Evolutionary conservation across 2,113 vertebrate genomes (phyloP), one percentile per base, ranked within the genome.

Genomic region (Corvus moneduloides): DNA sequence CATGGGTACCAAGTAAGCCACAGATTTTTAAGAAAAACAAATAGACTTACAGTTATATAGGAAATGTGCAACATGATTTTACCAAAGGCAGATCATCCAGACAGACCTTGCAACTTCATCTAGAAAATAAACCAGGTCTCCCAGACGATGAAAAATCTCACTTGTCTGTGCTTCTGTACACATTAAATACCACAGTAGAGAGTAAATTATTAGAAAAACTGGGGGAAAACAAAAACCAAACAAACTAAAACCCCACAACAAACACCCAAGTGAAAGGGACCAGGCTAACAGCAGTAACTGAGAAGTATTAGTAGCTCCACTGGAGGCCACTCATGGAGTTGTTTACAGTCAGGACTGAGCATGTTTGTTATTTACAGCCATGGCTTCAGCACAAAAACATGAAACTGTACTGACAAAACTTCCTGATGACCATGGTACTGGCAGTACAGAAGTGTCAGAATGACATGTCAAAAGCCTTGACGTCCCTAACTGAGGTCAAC

Each of bases 331-430:
- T 61, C 51, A 9, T 37, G 77, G 46, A 78, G 13, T 2, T 81
- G 14, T 35, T 62, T 16, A 35, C 33, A 20, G 37, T 24, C 4
- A 0, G 1, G n/a, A 68, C 37, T n/a, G 68, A 49, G 12, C 35
- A 41, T 2, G 5, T 61, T 73, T 64, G 23, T 18, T 43, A 19
- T 64, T 68, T 48, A 32, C 10, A 87, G 23, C 28, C 61, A 33
- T 12, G 27, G 54, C 28, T 63, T 73, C 41, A 37, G 13, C 44
- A 64, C 8, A 89, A 77, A 75, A 76, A 55, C 0, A 0, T 52
- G 63, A 80, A 59, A 80, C 11, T 28, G 9, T 35, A 44, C 49
- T 55, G 77, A 61, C 15, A 73, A 61, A 46, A 56, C 69, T 56
- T 81, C 14, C 33, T 43, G 35, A 51, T 80, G 43, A 24, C 39